Evolutionary conservation across 2,888 invertebrate genomes (phyloP).

Genomic region (Patella pellucida): DNA sequence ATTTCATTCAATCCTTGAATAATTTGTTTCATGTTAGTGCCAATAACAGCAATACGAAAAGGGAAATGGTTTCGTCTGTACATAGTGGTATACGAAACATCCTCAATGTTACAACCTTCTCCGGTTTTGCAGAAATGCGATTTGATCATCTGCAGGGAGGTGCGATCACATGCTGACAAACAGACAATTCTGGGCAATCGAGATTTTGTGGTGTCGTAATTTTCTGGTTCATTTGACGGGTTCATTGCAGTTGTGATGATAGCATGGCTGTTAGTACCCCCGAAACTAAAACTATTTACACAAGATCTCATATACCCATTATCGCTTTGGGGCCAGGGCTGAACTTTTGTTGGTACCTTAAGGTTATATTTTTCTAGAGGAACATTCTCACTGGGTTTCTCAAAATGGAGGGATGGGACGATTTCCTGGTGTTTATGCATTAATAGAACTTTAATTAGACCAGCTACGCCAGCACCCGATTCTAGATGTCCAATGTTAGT

Average conservation of each 20-base stretch:
- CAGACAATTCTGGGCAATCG: slow-evolving; percentile 21
- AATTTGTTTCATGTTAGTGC: slow-evolving; percentile 23
- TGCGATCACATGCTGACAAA: slow-evolving; percentile 27
- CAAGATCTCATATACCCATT: slow-evolving; percentile 29
- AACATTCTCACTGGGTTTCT: slow-evolving; percentile 38
- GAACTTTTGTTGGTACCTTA: slow-evolving; percentile 23
- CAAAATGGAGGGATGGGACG: slow-evolving; percentile 45
- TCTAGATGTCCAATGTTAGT: slow-evolving; percentile 54
- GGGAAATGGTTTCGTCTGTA: slow-evolving; percentile 40
- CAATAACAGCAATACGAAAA: slow-evolving; percentile 32
- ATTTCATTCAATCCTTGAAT: background rate
- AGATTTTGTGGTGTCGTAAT: too few relatives aligned
- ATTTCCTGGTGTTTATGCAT: slow-evolving; percentile 47
- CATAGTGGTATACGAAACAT: slow-evolving; percentile 39
- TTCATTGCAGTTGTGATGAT: slow-evolving; percentile 26
- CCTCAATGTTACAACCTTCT: background rate
- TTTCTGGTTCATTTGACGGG: background rate
- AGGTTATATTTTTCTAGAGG: slow-evolving; percentile 32
- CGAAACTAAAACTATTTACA: slow-evolving; percentile 51
- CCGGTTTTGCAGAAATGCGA: slow-evolving; percentile 11
- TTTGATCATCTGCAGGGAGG: slow-evolving; percentile 19
- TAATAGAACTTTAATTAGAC: slow-evolving; percentile 48
- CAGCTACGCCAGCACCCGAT: slow-evolving; percentile 47
- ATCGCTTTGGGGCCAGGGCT: slow-evolving; percentile 30
- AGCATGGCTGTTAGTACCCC: slow-evolving; percentile 50